These are phyloP conservation scores for Meteorus cinctellus DNA, from an alignment of 2,888 invertebrate genomes.

Conservation along the genomic window DNA sequence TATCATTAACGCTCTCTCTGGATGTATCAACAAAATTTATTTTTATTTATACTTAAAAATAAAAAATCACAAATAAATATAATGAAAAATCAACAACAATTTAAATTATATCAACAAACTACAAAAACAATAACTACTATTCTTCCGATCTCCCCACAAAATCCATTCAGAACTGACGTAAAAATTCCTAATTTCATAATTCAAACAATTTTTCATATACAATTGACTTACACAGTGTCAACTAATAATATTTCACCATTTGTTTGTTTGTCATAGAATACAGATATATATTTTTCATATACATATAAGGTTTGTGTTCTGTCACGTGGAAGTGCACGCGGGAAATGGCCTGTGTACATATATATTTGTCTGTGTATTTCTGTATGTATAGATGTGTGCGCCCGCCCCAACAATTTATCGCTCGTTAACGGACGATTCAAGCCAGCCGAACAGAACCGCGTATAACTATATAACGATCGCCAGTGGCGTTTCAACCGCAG, in stretches of 20 bases:
- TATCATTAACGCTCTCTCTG: no score
- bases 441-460: slow-evolving; percentile 43
- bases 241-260: no score
- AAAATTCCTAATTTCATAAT: no score
- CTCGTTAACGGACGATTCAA: slow-evolving; percentile 57
- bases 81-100: no score
- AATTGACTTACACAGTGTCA: neutral
- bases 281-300: neutral
- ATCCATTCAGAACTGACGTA: no score
- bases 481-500: slow-evolving; percentile 43
- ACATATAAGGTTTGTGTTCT: slow-evolving; percentile 24
- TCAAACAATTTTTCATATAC: neutral
- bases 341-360: neutral
- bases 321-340: slow-evolving; percentile 34
- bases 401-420: slow-evolving; percentile 54
- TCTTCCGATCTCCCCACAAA: no score
- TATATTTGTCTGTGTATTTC: neutral
- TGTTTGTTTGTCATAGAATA: neutral
- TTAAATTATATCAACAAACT: no score
- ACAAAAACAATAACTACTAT: no score
- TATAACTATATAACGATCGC: slow-evolving; percentile 54
- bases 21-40: no score
- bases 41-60: no score
- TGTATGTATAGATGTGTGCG: neutral
- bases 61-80: no score